Base-by-base conservation (phyloP, 2,888 invertebrate species). In the Melanostoma mellinum region DNA sequence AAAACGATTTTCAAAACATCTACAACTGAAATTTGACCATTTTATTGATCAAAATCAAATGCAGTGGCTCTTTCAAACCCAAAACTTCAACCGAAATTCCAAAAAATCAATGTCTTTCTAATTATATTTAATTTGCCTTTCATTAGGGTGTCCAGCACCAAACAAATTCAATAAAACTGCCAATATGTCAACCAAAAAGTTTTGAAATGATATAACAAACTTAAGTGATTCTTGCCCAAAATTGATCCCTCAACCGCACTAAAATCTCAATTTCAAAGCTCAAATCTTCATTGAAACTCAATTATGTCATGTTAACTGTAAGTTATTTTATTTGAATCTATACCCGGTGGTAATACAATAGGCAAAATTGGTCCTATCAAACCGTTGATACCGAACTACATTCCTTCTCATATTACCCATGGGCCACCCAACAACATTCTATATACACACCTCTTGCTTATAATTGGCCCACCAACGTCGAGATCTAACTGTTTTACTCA, bases 331-430 rank as follows among this genome's bases (percentile, higher is more conserved):
- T 32, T 9, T 9, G 30, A 42, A 30, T 56, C 20, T 40, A 40
- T 40, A 5, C 40, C 20, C 20, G 20, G 20, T 30, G 6, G 8
- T 52, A 1, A 33, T 4, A 56, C 40, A 40, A 20, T 20, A 6
- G 10, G 10, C 2, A 61, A 61, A 36, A 63, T 63, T 63, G 5
- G 6, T 48, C 38, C 30, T 38, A 63, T 63, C 38, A 63, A 63
- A 63, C 9, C 10, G 50, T 63, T 48, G 30, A 63, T 63, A 63
- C 50, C 63, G 20, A 20, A 1, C 20, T 50, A 38, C 30, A 50
- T 32, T 35, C 10, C 50, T 58, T 77, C 71, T 77, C 72, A 77
- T 50, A 65, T 77, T 65, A 65, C 77, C 6, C 20, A 4, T n/a
- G 38, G 65, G 46, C 53, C 53, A 67, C 35, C 52, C 58, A 36